Percentiles rank a stretch among this genome's conserved stretches.
Conservation (phyloP, 2,797 vertebrate species). For the Gallirallus australis region DNA sequence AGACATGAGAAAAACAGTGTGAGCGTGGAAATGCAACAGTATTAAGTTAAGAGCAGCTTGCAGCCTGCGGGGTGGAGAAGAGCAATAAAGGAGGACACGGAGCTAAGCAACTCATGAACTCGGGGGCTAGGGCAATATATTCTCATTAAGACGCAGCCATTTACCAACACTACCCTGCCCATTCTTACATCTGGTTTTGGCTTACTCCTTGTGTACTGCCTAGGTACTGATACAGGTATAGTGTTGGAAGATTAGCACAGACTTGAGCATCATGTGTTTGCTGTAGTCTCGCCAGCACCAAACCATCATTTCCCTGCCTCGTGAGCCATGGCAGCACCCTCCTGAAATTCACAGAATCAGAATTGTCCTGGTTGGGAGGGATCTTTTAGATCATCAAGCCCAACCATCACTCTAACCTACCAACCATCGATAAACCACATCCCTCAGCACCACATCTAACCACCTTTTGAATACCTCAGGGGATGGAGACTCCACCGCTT, state of each 20-base stretch:
- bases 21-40: background rate
- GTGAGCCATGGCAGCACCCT: background rate
- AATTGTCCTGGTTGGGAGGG: too few relatives aligned
- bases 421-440: too few relatives aligned
- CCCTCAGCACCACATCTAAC: too few relatives aligned
- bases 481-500: too few relatives aligned
- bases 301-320: background rate
- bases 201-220: background rate
- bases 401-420: too few relatives aligned
- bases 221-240: background rate
- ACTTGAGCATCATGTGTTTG: background rate
- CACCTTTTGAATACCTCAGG: too few relatives aligned
- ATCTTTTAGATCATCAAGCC: too few relatives aligned
- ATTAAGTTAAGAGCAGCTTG: background rate
- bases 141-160: background rate
- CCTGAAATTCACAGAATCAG: background rate
- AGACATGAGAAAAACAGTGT: background rate
- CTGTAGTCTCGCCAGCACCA: rapidly evolving
- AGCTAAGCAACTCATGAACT: background rate
- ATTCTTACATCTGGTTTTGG: background rate
- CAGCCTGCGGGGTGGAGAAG: background rate
- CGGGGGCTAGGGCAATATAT: background rate
- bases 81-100: background rate
- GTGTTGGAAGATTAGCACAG: background rate
- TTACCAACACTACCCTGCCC: background rate